Conservation (phyloP, 1,140 invertebrate genomes). For the Acyrthosiphon pisum region DNA sequence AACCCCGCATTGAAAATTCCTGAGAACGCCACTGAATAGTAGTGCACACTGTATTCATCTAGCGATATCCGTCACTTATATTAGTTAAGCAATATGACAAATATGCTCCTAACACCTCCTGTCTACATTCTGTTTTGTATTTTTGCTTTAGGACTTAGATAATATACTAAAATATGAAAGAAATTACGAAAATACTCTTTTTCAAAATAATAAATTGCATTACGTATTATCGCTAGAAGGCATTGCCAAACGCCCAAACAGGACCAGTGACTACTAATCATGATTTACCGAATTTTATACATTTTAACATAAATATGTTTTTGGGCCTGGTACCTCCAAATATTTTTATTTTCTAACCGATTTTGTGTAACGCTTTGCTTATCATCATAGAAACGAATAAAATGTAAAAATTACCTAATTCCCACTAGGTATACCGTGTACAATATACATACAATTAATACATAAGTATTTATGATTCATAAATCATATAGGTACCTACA, state of each 20-base stretch:
- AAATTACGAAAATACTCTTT: background rate
- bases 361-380: too few relatives aligned
- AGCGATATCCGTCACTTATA: background rate
- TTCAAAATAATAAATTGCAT: slow-evolving; percentile 1
- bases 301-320: background rate
- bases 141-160: background rate
- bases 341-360: too few relatives aligned
- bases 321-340: too few relatives aligned
- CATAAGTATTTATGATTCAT: too few relatives aligned
- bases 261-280: background rate
- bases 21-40: background rate
- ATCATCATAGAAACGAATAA: too few relatives aligned
- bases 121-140: background rate
- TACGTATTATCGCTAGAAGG: background rate
- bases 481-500: too few relatives aligned
- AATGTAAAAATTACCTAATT: too few relatives aligned
- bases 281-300: background rate
- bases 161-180: background rate
- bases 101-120: background rate
- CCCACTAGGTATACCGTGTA: too few relatives aligned
- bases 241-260: background rate
- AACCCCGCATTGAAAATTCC: too few relatives aligned
- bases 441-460: too few relatives aligned
- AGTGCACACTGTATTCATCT: background rate
- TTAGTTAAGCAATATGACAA: background rate